Evolutionary conservation across 2,797 vertebrate genomes (phyloP).

Genomic region (Peromyscus melanophrys): DNA sequence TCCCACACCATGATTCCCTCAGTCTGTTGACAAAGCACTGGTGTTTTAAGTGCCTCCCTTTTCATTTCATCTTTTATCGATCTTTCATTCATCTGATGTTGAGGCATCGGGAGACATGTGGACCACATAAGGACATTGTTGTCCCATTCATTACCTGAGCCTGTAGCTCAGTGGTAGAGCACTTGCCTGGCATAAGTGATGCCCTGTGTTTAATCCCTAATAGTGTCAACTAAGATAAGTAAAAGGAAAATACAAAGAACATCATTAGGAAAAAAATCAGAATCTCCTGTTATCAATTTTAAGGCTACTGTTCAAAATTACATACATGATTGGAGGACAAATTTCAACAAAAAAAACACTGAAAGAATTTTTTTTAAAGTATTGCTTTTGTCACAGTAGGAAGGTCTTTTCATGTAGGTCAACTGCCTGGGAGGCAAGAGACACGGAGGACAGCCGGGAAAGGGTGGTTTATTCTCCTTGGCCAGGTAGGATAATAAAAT

Average conservation of each 20-base stretch:
- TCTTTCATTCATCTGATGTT: neutral
- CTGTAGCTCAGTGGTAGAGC: neutral
- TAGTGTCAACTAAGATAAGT: neutral
- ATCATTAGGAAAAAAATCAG: neutral
- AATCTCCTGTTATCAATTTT: neutral
- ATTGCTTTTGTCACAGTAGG: neutral
- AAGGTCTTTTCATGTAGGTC: neutral
- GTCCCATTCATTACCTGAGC: no score
- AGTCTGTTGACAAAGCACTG: neutral
- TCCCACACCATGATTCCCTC: neutral
- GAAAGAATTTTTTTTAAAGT: neutral
- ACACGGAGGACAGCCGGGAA: accelerated
- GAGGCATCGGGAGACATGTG: neutral
- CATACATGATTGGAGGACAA: neutral
- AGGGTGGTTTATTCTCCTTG: neutral
- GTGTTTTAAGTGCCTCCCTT: neutral
- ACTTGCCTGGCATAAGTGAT: neutral
- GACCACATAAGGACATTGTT: neutral
- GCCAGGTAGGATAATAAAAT: neutral
- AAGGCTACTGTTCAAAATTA: neutral
- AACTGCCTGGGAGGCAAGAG: neutral
- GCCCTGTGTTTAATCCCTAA: neutral
- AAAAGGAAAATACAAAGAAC: neutral
- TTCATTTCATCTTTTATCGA: no score
- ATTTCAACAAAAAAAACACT: neutral